Conservation (phyloP, 64 coral and sea anemone species). For the Pocillopora damicornis region DNA sequence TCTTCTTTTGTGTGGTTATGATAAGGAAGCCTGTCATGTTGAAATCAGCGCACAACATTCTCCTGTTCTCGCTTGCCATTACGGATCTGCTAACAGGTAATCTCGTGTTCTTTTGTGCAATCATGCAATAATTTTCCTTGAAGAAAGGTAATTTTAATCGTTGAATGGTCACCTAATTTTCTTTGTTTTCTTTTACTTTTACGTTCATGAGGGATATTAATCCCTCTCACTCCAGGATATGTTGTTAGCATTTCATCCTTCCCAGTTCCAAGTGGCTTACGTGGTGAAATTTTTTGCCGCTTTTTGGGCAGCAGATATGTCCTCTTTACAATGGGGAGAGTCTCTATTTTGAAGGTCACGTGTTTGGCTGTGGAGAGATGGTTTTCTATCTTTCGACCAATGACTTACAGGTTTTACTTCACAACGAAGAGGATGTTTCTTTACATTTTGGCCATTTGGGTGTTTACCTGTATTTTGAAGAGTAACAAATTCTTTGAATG, state of each 20-base stretch:
- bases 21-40: not conserved
- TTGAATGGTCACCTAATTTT: too few relatives aligned
- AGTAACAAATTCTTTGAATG: not conserved
- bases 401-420: not conserved
- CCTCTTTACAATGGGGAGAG: constrained; percentile 6
- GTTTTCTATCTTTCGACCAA: too few relatives aligned
- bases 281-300: not conserved
- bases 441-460: not conserved
- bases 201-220: too few relatives aligned
- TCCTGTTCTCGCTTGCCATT: not conserved
- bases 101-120: too few relatives aligned
- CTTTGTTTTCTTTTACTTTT: too few relatives aligned
- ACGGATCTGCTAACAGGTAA: constrained; percentile 7
- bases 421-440: not conserved
- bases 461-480: not conserved
- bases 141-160: too few relatives aligned
- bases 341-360: not conserved
- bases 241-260: too few relatives aligned
- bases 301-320: not conserved
- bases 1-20: not conserved
- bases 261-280: not conserved
- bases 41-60: not conserved
- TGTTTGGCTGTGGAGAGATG: not conserved
- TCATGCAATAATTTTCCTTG: too few relatives aligned
- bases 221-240: too few relatives aligned